Base-by-base conservation (phyloP, 2,113 vertebrate species). In the Menidia beryllina region DNA sequence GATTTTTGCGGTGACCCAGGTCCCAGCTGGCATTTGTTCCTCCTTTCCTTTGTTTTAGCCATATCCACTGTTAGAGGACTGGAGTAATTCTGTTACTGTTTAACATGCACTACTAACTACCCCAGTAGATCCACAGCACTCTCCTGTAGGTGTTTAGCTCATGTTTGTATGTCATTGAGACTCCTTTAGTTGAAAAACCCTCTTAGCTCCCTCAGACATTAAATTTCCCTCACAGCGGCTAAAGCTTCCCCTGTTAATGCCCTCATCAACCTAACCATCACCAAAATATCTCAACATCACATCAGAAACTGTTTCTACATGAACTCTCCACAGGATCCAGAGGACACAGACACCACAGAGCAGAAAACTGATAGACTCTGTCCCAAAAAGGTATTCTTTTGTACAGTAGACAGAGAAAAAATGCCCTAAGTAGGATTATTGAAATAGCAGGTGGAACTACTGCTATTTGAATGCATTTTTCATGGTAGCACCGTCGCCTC, bases 301-400 rank as follows among this genome's bases (percentile, higher is more conserved):
- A 60, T 83, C 52, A 81, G 60, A 88, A 85, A 76, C 60, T 60
- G 49, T 81, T 43, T 48, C 63, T 63, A 36, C 71, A 26, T 54
- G 66, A 58, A 73, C n/a, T 80, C 77, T 90, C 79, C 65, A 57
- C 81, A 87, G 88, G 90, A 90, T 26, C 68, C 39, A 0, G 72
- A 81, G 69, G 78, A 89, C 41, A 62, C 67, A 54, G 54, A 77
- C 52, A 9, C 49, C 68, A 25, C 80, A 58, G 70, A 84, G 41
- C 77, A 51, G 72, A 81, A 89, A 34, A 74, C 68, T 36, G 49
- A 59, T 80, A 72, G 69, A 38, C 76, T 64, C 79, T 67, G 43
- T 57, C 65, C 76, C 53, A 59, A 66, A 26, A 82, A 90, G 83
- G 86, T 88, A 86, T 65, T 72, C 17, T 62, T n/a, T 43, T 41